Percentiles rank a stretch among this genome's conserved stretches.
These are phyloP conservation scores for Apogon hyalosoma DNA, from an alignment of 2,797 vertebrate genomes.

Conservation along the genomic window DNA sequence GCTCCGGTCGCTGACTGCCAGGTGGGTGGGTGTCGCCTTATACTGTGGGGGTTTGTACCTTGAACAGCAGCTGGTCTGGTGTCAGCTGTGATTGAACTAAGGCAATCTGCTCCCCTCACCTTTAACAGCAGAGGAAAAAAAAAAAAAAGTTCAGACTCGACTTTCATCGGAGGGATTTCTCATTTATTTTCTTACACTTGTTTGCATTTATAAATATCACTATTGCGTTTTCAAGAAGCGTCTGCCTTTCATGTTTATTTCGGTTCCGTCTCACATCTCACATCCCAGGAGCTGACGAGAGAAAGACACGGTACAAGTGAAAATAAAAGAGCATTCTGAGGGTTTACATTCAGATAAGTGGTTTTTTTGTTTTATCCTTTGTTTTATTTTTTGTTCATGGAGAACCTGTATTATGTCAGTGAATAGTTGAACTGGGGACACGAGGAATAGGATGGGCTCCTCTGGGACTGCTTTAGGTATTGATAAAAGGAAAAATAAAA, in stretches of 20 bases:
- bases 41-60: constrained; percentile 16
- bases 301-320: too few relatives aligned
- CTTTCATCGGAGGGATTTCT: constrained; percentile 6
- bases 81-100: constrained; percentile 19
- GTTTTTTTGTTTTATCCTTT: too few relatives aligned
- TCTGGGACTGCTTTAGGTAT: constrained; percentile 4
- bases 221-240: too few relatives aligned
- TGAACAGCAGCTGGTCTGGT: constrained; percentile 28
- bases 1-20: not conserved
- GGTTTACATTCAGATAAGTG: too few relatives aligned
- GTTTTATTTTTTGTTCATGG: too few relatives aligned
- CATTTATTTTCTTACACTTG: not conserved
- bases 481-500: not conserved
- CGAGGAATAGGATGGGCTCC: not conserved
- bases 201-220: too few relatives aligned
- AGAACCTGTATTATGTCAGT: too few relatives aligned
- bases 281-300: too few relatives aligned
- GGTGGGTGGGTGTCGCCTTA: constrained; percentile 15
- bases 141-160: not conserved
- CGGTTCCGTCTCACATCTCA: too few relatives aligned
- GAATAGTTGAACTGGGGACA: too few relatives aligned
- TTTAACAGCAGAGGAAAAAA: constrained; percentile 13
- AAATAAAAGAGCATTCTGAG: too few relatives aligned
- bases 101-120: constrained; percentile 12
- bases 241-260: too few relatives aligned